These are phyloP conservation scores for Hypanus sabinus DNA, from an alignment of 2,113 vertebrate genomes.

Conservation along the genomic window DNA sequence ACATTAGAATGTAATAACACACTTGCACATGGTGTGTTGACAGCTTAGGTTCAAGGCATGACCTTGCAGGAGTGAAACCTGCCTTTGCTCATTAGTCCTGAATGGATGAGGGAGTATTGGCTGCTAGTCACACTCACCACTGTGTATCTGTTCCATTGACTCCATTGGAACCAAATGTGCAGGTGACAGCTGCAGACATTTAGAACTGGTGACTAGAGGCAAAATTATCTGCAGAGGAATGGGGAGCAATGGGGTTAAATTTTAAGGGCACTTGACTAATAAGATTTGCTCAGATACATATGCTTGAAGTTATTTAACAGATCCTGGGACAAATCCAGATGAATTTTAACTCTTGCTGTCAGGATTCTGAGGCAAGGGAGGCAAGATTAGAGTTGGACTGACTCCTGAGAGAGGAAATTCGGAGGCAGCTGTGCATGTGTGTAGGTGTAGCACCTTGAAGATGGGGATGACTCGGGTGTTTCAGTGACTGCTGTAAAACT, in stretches of 20 bases:
- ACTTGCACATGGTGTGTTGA: neutral
- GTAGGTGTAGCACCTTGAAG: neutral
- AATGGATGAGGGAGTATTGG: no score
- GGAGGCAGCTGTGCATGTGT: neutral
- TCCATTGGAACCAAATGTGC: no score
- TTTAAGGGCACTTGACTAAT: neutral
- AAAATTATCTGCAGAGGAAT: no score
- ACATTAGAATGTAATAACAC: neutral
- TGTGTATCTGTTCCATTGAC: no score
- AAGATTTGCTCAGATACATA: neutral
- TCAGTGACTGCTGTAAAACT: neutral
- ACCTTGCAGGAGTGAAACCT: neutral
- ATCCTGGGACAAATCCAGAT: neutral
- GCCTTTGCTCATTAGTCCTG: no score
- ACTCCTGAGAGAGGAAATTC: neutral
- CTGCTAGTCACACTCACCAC: no score
- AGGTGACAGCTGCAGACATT: no score
- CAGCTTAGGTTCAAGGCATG: neutral
- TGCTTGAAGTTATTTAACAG: neutral
- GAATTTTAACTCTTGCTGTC: neutral
- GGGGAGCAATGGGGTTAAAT: neutral
- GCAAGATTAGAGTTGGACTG: neutral
- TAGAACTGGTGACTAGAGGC: no score
- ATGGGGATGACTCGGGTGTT: neutral
- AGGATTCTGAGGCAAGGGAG: neutral